Conservation (phyloP, 2,888 invertebrate genomes). For the Ferrisia virgata region DNA sequence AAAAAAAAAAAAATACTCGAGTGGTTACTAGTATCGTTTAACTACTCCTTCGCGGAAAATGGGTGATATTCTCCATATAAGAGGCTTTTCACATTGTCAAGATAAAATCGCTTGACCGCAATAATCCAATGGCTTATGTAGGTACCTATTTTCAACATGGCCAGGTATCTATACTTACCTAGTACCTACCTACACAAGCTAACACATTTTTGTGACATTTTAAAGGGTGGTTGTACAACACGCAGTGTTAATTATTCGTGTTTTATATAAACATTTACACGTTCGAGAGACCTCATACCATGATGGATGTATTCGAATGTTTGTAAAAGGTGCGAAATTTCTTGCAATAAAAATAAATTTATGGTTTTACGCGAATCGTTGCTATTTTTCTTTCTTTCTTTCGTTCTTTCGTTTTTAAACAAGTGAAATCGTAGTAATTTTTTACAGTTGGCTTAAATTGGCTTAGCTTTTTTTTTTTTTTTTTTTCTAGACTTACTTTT, state of each 20-base stretch:
- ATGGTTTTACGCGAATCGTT: neutral
- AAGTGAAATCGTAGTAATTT: neutral
- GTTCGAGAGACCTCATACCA: neutral
- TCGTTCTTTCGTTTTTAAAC: neutral
- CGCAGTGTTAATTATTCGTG: neutral
- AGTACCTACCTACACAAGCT: neutral
- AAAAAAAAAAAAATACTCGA: neutral
- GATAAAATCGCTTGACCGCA: slow-evolving; percentile 2
- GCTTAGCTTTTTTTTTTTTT: neutral
- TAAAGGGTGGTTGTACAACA: neutral
- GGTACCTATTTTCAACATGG: neutral
- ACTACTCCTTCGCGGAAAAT: neutral
- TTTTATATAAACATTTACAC: neutral
- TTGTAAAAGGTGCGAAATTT: neutral
- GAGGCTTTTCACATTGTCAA: neutral
- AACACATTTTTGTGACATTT: neutral
- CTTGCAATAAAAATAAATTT: neutral
- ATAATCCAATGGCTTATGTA: neutral
- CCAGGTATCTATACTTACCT: neutral
- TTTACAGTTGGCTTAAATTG: neutral
- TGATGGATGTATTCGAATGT: neutral
- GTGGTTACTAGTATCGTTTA: neutral
- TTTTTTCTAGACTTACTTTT: neutral
- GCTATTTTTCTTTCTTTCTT: no score
- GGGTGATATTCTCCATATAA: neutral